Evolutionary conservation across 2,888 invertebrate species (phyloP).

Genomic region (Dicycla oo): DNA sequence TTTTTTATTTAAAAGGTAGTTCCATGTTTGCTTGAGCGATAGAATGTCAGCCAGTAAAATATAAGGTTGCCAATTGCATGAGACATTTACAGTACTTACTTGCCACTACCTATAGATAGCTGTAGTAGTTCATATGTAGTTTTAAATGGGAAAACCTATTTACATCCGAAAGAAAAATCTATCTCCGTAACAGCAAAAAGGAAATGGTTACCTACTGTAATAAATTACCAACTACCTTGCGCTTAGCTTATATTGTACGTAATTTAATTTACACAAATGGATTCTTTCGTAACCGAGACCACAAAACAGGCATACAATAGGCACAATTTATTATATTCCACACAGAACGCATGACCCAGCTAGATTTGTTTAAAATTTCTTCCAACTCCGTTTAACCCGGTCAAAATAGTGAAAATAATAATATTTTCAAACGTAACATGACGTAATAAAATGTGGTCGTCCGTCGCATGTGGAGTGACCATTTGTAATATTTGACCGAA

Average conservation of each 20-base stretch:
- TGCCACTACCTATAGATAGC: too few species aligned
- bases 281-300: slow-evolving; percentile 43
- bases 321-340: slow-evolving; percentile 47
- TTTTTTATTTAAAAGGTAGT: too few species aligned
- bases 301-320: slow-evolving; percentile 47
- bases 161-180: neutral
- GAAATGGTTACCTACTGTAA: slow-evolving; percentile 2
- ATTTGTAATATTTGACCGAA: slow-evolving; percentile 76
- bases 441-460: slow-evolving; percentile 53
- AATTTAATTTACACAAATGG: slow-evolving; percentile 50
- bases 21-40: too few species aligned
- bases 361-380: slow-evolving; percentile 62
- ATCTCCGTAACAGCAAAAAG: neutral
- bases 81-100: too few species aligned
- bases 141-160: neutral
- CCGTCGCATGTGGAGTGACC: slow-evolving; percentile 72
- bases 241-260: slow-evolving; percentile 38
- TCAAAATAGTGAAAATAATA: slow-evolving; percentile 60
- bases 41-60: too few species aligned
- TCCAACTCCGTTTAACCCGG: slow-evolving; percentile 68
- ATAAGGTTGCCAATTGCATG: too few species aligned
- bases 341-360: slow-evolving; percentile 50
- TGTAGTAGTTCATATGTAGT: neutral
- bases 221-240: slow-evolving; percentile 32
- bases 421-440: slow-evolving; percentile 58